Percentiles rank a stretch among this genome's conserved stretches.
Evolutionary conservation across 2,888 invertebrate species (phyloP).

Genomic region (Piscicola geometra): DNA sequence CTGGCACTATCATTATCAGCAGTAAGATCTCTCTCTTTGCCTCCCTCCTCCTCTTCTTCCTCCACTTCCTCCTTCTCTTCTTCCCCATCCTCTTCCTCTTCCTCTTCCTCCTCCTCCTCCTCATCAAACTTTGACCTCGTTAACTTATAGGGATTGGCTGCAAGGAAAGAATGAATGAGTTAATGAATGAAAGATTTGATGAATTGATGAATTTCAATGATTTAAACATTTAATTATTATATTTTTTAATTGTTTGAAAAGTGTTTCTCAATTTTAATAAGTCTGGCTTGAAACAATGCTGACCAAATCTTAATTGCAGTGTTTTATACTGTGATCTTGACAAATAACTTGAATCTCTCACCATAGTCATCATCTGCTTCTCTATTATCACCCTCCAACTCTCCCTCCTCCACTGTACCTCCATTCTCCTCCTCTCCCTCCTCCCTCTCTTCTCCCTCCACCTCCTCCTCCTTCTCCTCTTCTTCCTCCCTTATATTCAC

Average conservation of each 20-base stretch:
- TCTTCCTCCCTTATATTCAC: conserved; percentile 15
- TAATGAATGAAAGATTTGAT: no score
- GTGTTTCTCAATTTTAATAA: no score
- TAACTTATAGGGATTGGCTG: background rate
- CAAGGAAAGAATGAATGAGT: no score
- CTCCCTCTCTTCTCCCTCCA: conserved; percentile 35
- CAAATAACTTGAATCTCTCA: no score
- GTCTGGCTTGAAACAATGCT: no score
- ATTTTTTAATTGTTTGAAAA: no score
- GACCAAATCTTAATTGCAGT: no score
- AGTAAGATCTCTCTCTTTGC: background rate
- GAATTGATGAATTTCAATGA: no score
- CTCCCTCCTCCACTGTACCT: conserved; percentile 10
- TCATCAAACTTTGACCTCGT: background rate
- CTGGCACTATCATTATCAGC: conserved; percentile 9
- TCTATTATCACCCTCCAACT: background rate
- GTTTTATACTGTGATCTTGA: no score
- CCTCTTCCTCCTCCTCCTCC: conserved; percentile 27
- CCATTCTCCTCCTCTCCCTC: conserved; percentile 15
- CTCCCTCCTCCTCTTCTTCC: conserved; percentile 20
- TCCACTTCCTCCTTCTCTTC: conserved; percentile 33
- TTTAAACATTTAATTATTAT: no score
- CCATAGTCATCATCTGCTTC: background rate
- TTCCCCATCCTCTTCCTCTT: conserved; percentile 26
- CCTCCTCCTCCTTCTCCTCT: conserved; percentile 38